Evolutionary conservation across 2,113 vertebrate genomes (phyloP), one percentile per base, ranked within the genome.

Genomic region (Tychaedon coryphoeus): DNA sequence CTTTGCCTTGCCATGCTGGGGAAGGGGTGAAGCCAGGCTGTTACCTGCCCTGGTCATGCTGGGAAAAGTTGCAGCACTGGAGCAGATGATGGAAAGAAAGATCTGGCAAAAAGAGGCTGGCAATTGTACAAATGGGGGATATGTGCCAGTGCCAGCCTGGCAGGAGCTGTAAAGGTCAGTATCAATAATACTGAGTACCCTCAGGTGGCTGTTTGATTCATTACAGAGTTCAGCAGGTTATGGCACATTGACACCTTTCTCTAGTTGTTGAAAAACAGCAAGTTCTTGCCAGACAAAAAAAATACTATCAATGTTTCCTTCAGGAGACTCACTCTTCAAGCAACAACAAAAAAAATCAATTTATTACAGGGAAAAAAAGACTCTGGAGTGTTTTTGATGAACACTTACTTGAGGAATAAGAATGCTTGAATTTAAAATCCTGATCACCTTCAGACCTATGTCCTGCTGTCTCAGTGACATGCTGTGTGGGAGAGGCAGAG

Each of bases 171-270:
- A 31, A 71, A 78, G 69, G 70, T 61, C 54, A 10, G 23, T n/a
- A 34, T 48, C 0, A 2, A 19, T 43, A 26, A 38, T 5, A 29
- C 5, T 0, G 1, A 53, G 38, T 19, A 42, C 19, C 19, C 25
- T 82, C 12, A 3, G 33, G 3, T 38, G 42, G 20, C 25, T 53
- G 18, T 29, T 80, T 61, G 36, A 53, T 58, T 50, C 65, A 47
- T 40, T 26, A n/a, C 31, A 48, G 54, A 38, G 70, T 51, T 67
- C 74, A 56, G 31, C 3, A 2, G 16, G 20, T 36, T 75, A 67
- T 76, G 70, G 57, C 36, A 64, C 24, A 1, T 4, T 19, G 47
- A 31, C 1, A 2, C 23, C 34, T 66, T 77, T 58, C 61, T 75
- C 64, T 43, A 74, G 26, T 6, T 62, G 26, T 28, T 66, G 58